Evolutionary conservation across 2,113 vertebrate species (phyloP), one percentile per base, ranked within the genome.

Genomic region (Callionymus lyra): DNA sequence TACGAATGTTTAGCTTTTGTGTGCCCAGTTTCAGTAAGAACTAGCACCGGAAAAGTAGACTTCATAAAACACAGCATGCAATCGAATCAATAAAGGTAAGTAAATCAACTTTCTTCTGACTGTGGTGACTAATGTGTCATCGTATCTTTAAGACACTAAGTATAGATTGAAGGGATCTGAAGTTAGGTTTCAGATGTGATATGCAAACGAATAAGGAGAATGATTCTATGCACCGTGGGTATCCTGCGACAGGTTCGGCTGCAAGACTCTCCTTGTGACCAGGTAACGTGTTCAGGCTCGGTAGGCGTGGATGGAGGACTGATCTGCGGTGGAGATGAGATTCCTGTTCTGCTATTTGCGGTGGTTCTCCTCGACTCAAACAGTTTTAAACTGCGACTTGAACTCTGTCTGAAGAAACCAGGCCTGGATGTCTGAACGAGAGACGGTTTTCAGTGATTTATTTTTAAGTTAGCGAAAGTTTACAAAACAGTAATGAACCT

Each of bases 291-390:
- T 8, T 91, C 89, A 1, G 85, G 84, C 19, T 85, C 89, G 35
- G 81, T 86, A 12, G 90, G 91, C 1, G 91, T 93, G 1, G 90
- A 92, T 1, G 90, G 89, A 31, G 89, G 90, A 53, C 91, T 93
- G 58, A 84, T 74, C 75, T 77, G 88, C 50, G 77, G 84, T 10
- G 90, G 89, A n/a, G 91, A 93, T 15, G 66, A 56, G 37, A 83
- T 77, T 0, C 83, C 76, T 5, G 86, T 83, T 10, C 87, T 59
- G 34, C 58, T 35, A 1, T 63, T 56, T 12, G 21, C 12, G 54
- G 73, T 86, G 51, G 75, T 68, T 68, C 88, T 88, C 54, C 86
- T 65, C 11, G 89, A 65, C 21, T 94, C 91, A 46, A 88, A 60
- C 15, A 91, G 65, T 44, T 90, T 93, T 68, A 93, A 91, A 63